Conservation (phyloP, 2,888 invertebrate genomes). For the Aproaerema taeniolella region DNA sequence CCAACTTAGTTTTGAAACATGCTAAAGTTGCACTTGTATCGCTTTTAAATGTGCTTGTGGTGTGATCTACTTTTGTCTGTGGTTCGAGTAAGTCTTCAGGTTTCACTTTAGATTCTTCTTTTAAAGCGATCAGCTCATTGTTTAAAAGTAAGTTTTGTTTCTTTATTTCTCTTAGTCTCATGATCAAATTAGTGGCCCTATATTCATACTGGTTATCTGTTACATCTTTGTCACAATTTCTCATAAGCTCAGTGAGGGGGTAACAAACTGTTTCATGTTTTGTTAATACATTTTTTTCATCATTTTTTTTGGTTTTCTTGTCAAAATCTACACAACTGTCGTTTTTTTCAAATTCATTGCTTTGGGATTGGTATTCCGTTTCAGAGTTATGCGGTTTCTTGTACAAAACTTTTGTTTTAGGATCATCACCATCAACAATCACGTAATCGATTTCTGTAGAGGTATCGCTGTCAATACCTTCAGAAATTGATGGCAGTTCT, state of each 20-base stretch:
- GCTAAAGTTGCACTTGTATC: slow-evolving; percentile 38
- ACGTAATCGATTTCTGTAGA: slow-evolving; percentile 47
- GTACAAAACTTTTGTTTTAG: slow-evolving; percentile 34
- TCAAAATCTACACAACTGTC: no score
- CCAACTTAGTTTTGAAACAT: slow-evolving; percentile 42
- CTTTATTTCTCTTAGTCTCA: slow-evolving; percentile 59
- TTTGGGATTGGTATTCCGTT: slow-evolving; percentile 33
- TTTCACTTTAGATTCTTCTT: slow-evolving; percentile 32
- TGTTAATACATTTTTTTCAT: slow-evolving; percentile 18
- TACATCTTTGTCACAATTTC: slow-evolving; percentile 16
- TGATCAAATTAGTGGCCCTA: slow-evolving; percentile 50
- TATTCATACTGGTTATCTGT: slow-evolving; percentile 35
- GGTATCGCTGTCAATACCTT: slow-evolving; percentile 38
- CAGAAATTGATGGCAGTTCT: slow-evolving; percentile 34
- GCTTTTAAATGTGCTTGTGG: slow-evolving; percentile 27
- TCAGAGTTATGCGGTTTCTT: slow-evolving; percentile 29
- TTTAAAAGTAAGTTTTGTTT: slow-evolving; percentile 50
- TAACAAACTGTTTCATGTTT: slow-evolving; percentile 29
- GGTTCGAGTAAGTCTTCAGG: slow-evolving; percentile 26
- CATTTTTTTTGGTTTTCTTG: no score
- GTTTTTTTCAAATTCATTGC: slow-evolving; percentile 23
- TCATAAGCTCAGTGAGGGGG: slow-evolving; percentile 28
- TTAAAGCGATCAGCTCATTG: slow-evolving; percentile 42
- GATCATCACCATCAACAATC: slow-evolving; percentile 38
- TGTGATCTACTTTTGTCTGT: slow-evolving; percentile 35